Percentiles rank a stretch among this genome's conserved stretches.
Conservation (phyloP, 1,140 invertebrate species). For the Drosophila azteca region DNA sequence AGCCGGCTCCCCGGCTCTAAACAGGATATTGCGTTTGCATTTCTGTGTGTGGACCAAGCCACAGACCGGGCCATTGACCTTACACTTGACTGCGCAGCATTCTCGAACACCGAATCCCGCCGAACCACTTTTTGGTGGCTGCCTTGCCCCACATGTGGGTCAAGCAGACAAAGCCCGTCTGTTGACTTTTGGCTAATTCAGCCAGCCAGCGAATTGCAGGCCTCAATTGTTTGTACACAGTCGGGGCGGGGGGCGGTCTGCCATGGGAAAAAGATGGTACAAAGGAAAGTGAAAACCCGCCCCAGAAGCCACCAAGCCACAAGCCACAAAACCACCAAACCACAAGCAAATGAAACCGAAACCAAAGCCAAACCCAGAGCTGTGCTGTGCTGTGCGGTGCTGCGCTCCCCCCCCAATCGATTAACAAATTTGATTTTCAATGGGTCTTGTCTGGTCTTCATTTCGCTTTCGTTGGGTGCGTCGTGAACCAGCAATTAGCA, state of each 20-base stretch:
- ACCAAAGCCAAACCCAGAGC: background rate
- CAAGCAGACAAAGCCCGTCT: slow-evolving; percentile 39
- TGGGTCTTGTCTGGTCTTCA: slow-evolving; percentile 44
- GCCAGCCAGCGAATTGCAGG: slow-evolving; percentile 10
- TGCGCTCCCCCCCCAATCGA: slow-evolving; percentile 11
- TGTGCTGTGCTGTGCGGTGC: background rate
- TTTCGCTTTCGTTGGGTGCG: slow-evolving; percentile 42
- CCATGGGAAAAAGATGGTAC: slow-evolving; percentile 19
- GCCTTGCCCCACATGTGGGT: slow-evolving; percentile 34
- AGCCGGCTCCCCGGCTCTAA: no score
- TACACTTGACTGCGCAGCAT: slow-evolving; percentile 45
- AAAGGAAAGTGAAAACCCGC: slow-evolving; percentile 47
- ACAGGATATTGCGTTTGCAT: slow-evolving; percentile 25
- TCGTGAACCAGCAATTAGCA: slow-evolving; percentile 44
- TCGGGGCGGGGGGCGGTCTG: background rate
- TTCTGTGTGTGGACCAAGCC: background rate
- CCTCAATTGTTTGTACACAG: no score
- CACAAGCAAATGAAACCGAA: background rate
- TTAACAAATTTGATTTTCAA: slow-evolving; percentile 22
- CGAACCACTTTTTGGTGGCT: slow-evolving; percentile 22
- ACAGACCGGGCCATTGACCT: slow-evolving; percentile 39
- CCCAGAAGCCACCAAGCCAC: no score
- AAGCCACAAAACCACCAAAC: no score
- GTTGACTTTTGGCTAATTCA: slow-evolving; percentile 36
- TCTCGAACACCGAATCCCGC: slow-evolving; percentile 19